Conservation (phyloP, 1,140 invertebrate species). For the Cataglyphis hispanica region DNA sequence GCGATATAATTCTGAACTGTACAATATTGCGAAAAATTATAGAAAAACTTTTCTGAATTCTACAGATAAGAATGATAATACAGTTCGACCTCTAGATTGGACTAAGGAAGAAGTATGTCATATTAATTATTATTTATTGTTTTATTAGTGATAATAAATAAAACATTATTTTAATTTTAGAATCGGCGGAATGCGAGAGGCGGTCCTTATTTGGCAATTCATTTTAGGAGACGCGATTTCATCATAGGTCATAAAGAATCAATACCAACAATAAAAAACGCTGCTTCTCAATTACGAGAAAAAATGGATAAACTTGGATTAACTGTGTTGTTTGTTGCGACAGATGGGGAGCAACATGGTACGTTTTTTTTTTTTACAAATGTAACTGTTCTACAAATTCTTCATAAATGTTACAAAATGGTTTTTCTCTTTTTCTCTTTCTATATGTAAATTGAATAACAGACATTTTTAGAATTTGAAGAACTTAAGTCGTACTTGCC, state of each 20-base stretch:
- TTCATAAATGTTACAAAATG: background rate
- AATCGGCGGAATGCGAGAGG: constrained; percentile 87
- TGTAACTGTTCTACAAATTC: background rate
- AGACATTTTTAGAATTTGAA: constrained; percentile 85
- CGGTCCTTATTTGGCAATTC: constrained; percentile 92
- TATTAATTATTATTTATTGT: constrained; percentile 31
- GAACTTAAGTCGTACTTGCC: constrained; percentile 85
- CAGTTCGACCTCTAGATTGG: constrained; percentile 88
- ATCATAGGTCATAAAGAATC: constrained; percentile 89
- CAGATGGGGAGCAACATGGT: constrained; percentile 89
- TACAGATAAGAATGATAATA: constrained; percentile 89
- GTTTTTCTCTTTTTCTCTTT: background rate
- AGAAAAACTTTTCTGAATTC: constrained; percentile 90
- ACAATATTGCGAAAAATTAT: constrained; percentile 91
- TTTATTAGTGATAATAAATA: constrained; percentile 9
- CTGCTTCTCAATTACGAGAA: constrained; percentile 90
- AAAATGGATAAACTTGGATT: constrained; percentile 88
- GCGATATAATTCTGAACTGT: constrained; percentile 92
- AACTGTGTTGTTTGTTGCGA: constrained; percentile 92
- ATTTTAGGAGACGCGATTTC: constrained; percentile 95
- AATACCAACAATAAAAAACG: constrained; percentile 90
- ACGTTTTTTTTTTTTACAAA: constrained; percentile 27
- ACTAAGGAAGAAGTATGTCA: constrained; percentile 88
- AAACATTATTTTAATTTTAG: constrained; percentile 73
- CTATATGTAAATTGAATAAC: constrained; percentile 14